Conservation (phyloP, 2,797 vertebrate species). For the Chelon auratus region DNA sequence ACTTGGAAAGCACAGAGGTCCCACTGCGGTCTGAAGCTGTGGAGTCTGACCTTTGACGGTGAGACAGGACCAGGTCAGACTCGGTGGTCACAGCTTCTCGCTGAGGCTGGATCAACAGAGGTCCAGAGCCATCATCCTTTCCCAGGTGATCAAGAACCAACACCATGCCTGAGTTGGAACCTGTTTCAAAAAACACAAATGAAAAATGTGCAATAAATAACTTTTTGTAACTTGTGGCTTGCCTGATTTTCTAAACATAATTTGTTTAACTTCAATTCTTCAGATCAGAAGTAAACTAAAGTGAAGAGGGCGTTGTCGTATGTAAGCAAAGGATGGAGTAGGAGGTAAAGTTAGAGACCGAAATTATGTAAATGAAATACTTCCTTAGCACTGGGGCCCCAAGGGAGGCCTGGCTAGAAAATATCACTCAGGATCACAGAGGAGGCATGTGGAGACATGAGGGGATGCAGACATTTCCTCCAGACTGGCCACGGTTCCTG, state of each 20-base stretch:
- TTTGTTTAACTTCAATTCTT: constrained; percentile 1
- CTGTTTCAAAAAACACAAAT: constrained; percentile 68
- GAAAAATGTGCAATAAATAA: constrained; percentile 10
- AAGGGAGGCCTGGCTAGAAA: constrained; percentile 40
- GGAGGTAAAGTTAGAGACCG: constrained; percentile 26
- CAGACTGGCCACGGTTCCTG: constrained; percentile 70
- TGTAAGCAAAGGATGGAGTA: constrained; percentile 27
- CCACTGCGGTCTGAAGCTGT: constrained; percentile 69
- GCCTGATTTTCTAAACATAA: neutral
- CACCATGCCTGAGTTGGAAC: constrained; percentile 83
- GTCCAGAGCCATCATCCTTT: constrained; percentile 75
- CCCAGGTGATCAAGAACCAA: constrained; percentile 84
- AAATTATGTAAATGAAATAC: constrained; percentile 62
- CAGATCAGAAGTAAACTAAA: constrained; percentile 10
- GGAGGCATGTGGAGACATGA: constrained; percentile 64
- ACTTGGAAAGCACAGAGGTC: constrained; percentile 48
- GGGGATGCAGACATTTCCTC: constrained; percentile 76
- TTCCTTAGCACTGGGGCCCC: constrained; percentile 37
- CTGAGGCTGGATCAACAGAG: constrained; percentile 71
- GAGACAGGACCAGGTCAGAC: constrained; percentile 72
- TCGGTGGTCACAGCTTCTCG: constrained; percentile 70
- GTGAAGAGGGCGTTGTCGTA: constrained; percentile 1
- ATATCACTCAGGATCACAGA: constrained; percentile 61
- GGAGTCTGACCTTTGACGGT: constrained; percentile 76
- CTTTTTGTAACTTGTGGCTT: constrained; percentile 7